Evolutionary conservation across 2,113 vertebrate genomes (phyloP), one percentile per base, ranked within the genome.

Genomic region (Struthio camelus): DNA sequence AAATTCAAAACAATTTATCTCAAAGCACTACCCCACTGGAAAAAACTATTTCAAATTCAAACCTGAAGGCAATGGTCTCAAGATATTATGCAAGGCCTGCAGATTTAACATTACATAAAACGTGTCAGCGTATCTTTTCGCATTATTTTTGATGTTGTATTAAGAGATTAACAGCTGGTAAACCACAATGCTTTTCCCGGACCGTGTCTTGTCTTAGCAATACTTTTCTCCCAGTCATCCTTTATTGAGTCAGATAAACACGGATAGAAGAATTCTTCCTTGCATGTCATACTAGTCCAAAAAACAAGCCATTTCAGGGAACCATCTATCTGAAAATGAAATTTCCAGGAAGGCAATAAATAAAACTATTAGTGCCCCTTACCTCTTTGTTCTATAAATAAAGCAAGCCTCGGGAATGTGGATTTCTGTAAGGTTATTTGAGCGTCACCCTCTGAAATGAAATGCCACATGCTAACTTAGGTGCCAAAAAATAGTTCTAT

Each of bases 201-300:
- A 59, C 32, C 51, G 15, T 40, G 14, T 14, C 54, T 91, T 83
- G 44, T 56, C 64, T 80, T 53, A 71, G 16, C 36, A 87, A 76
- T 44, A 94, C 38, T 83, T 77, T 58, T 66, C 44, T 50, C 28
- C 65, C 53, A 44, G 34, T 28, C 50, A 69, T 51, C 30, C 46
- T 27, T 88, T 86, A 64, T 64, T 51, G 40, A 93, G 44, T 90
- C 87, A 86, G 76, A 91, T 40, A 85, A 95, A 70, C 27, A n/a
- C 22, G 12, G 46, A n/a, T 11, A 80, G 56, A 75, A 81, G 30
- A 23, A 85, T 53, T 56, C 23, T 56, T 78, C 54, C 59, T 0
- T 36, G 30, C 38, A 10, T 27, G 17, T 28, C 9, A 1, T 25
- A 22, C 1, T 36, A 70, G 42, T 65, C 36, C 40, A 51, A 84